Percentiles rank a stretch among this genome's conserved stretches.
phyloP scores from a whole-genome alignment of 1,140 invertebrate genomes.

The Heliothis subflexa region DNA sequence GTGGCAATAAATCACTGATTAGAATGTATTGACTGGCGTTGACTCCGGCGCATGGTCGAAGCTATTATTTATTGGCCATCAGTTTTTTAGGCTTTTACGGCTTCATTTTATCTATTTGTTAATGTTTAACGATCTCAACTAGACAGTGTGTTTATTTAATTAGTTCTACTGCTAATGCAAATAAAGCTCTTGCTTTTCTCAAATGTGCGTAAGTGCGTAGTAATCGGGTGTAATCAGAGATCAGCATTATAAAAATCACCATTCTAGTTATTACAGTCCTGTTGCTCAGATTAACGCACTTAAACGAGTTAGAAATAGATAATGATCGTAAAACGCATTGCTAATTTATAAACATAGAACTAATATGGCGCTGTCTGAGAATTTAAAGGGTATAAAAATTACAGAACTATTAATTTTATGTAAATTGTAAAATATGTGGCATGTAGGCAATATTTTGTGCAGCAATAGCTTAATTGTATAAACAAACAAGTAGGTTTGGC shows the following conservation, averaged over 20 bases:
- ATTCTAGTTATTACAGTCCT: background rate
- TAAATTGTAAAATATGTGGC: too few relatives aligned
- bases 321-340: slow-evolving; percentile 19
- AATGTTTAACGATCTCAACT: slow-evolving; percentile 66
- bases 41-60: slow-evolving; percentile 73
- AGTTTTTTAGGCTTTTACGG: slow-evolving; percentile 77
- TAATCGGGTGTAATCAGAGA: slow-evolving; percentile 1
- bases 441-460: slow-evolving; percentile 46
- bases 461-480: slow-evolving; percentile 54
- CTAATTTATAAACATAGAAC: slow-evolving; percentile 10
- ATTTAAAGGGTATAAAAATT: slow-evolving; percentile 30
- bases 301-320: slow-evolving; percentile 10
- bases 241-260: background rate
- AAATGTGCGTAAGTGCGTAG: slow-evolving; percentile 47
- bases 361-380: slow-evolving; percentile 2
- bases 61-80: slow-evolving; percentile 77
- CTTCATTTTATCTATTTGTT: slow-evolving; percentile 71
- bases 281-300: slow-evolving; percentile 6
- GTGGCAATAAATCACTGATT: slow-evolving; percentile 85
- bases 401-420: background rate
- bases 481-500: slow-evolving; percentile 48
- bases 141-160: slow-evolving; percentile 70
- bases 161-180: slow-evolving; percentile 62
- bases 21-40: slow-evolving; percentile 85
- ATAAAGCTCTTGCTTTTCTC: slow-evolving; percentile 61